Percentiles rank a stretch among this genome's conserved stretches.
phyloP scores from a whole-genome alignment of 1,140 invertebrate genomes.

The Scaptodrosophila lebanonensis region DNA sequence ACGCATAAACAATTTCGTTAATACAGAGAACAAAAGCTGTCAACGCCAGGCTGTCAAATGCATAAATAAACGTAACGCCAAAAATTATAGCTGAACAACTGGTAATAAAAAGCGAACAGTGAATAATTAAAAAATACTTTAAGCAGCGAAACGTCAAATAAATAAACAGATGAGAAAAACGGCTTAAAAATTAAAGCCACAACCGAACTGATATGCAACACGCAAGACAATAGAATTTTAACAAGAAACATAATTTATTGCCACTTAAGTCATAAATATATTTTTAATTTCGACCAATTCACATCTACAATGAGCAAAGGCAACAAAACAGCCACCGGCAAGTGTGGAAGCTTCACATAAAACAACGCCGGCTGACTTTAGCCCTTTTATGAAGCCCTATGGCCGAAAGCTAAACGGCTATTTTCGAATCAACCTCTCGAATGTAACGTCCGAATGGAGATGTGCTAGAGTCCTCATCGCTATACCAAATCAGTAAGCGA shows the following conservation, averaged over 20 bases:
- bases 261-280: slow-evolving; percentile 76
- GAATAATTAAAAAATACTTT: slow-evolving; percentile 47
- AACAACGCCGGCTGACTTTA: slow-evolving; percentile 24
- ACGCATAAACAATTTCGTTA: slow-evolving; percentile 49
- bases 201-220: slow-evolving; percentile 13
- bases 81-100: too few relatives aligned
- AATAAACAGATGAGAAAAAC: slow-evolving; percentile 8
- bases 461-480: too few relatives aligned
- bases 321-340: slow-evolving; percentile 35
- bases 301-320: slow-evolving; percentile 52
- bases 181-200: slow-evolving; percentile 23
- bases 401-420: too few relatives aligned
- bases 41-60: background rate
- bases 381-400: slow-evolving; percentile 24
- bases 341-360: too few relatives aligned
- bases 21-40: too few relatives aligned
- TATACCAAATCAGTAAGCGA: too few relatives aligned
- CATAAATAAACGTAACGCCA: slow-evolving; percentile 16
- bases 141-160: slow-evolving; percentile 50
- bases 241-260: slow-evolving; percentile 75
- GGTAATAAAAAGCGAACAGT: slow-evolving; percentile 11
- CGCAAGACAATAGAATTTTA: slow-evolving; percentile 69
- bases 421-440: too few relatives aligned
- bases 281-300: slow-evolving; percentile 73
- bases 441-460: too few relatives aligned